Base-by-base conservation (phyloP, 2,888 invertebrate genomes). In the Cryptosula pallasiana region DNA sequence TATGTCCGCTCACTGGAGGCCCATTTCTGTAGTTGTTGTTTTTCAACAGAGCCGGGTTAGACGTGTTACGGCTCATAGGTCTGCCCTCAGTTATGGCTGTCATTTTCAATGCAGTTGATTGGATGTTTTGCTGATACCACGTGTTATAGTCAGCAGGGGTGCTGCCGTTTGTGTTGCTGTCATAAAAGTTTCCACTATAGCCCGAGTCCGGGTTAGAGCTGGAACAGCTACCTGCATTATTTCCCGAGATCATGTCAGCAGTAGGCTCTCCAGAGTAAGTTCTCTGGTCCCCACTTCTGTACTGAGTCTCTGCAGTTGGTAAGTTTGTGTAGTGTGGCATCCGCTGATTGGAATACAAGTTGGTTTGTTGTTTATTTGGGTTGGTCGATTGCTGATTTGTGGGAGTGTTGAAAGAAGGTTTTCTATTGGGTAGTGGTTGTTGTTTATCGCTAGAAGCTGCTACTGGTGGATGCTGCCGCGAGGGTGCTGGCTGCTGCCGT, bases 41-140 rank as follows among this genome's bases (percentile, higher is more conserved):
- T 5, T 45, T 45, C 5, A 13, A 13, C 45, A 13, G 9, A 13
- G 45, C 9, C 20, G 5, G 45, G 9, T 45, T 5, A 5, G 45
- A 20, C 45, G 20, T 20, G 9, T 20, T 20, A 20, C 45, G 45
- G 45, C 45, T 45, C 20, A 45, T 20, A 13, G 45, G 45, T 45
- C 45, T 45, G 20, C 20, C 20, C 20, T 45, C 45, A 13, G 45
- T 45, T 20, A 45, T 32, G 27, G 63, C 63, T 13, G 27, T 63
- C 63, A 63, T 63, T 32, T 63, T 63, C 27, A 63, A 32, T 2
- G 63, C 63, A 29, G 63, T 32, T 32, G 63, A 63, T 63, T 63
- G 63, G 27, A 63, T 32, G 34, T 32, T 63, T n/a, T 63, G 63
- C 63, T 63, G 63, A 34, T 63, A 63, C 63, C 63, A 63, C 2